These are phyloP conservation scores for Samia ricini DNA, from an alignment of 1,140 invertebrate genomes.

Conservation along the genomic window DNA sequence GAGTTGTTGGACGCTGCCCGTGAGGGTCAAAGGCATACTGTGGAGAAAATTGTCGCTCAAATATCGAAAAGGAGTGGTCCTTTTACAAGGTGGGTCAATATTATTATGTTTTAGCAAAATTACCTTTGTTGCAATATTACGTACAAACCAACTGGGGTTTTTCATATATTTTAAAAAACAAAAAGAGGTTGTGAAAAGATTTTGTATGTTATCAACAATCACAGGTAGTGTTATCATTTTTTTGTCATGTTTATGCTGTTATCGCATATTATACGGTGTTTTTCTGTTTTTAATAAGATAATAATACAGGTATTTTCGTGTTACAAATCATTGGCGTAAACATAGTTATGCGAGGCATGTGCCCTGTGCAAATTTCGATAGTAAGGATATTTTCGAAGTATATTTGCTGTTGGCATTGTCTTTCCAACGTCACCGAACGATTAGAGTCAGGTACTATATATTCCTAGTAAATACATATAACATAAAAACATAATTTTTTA, in stretches of 20 bases:
- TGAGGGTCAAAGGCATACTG: conserved; percentile 91
- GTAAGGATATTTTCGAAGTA: no score
- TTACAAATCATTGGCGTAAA: not conserved
- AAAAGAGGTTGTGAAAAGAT: not conserved
- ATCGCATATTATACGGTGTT: not conserved
- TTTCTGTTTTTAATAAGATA: not conserved
- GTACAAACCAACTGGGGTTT: not conserved
- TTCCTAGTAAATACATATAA: no score
- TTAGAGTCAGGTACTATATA: no score
- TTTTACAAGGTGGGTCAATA: conserved; percentile 88
- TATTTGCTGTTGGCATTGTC: no score
- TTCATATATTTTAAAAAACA: not conserved
- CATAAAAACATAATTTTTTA: no score
- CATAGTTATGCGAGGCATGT: not conserved
- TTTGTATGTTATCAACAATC: not conserved
- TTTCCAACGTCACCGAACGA: no score
- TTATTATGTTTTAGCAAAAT: conserved; percentile 46
- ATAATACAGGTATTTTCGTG: not conserved
- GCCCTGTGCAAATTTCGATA: no score
- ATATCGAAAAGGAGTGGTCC: conserved; percentile 95
- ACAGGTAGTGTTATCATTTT: not conserved
- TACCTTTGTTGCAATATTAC: not conserved
- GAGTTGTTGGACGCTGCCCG: conserved; percentile 96
- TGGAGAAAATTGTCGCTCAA: conserved; percentile 94
- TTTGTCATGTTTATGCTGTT: not conserved